Base-by-base conservation (phyloP, 2,888 invertebrate genomes). In the Caradrina clavipalpis region DNA sequence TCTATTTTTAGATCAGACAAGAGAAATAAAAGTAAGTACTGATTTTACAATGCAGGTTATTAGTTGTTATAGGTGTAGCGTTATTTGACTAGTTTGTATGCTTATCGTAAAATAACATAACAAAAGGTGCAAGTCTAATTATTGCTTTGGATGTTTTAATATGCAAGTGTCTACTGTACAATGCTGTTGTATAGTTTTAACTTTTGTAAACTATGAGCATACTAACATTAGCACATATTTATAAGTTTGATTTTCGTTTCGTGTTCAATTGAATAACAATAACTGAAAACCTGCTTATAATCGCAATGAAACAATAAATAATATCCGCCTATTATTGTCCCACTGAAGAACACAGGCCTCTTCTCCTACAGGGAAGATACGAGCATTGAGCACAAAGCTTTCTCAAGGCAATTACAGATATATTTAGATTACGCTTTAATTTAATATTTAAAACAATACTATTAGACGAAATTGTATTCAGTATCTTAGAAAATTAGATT, bases 151-250 rank as follows among this genome's bases (percentile, higher is more conserved):
- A 63, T 67, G 39, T 45, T 58, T 62, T 53, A 49, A 55, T n/a
- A 68, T 45, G 39, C 60, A 65, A 39, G 39, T 11, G 10, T 13
- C 39, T 39, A 39, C 2, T 39, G 58, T 35, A 69, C 65, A 77
- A 74, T 56, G 74, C 55, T 26, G 66, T 66, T 78, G 79, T 78
- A 47, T 69, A 63, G 62, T 66, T n/a, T 65, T 19, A 22, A 42
- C 54, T 60, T 65, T 69, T 74, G 53, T 56, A 65, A 64, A n/a
- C 58, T 19, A 69, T 42, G 49, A 13, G 49, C 69, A 53, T 39
- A 26, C 21, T 31, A 49, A 49, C 58, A 78, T 78, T 50, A 26
- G 26, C 26, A 26, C 26, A 26, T 4, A 26, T 26, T 26, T 4
- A 68, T 39, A 58, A 59, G 8, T n/a, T 51, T 13, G 8, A 8